These are phyloP conservation scores for Acipenser ruthenus DNA, from an alignment of 2,797 vertebrate genomes.

Conservation along the genomic window DNA sequence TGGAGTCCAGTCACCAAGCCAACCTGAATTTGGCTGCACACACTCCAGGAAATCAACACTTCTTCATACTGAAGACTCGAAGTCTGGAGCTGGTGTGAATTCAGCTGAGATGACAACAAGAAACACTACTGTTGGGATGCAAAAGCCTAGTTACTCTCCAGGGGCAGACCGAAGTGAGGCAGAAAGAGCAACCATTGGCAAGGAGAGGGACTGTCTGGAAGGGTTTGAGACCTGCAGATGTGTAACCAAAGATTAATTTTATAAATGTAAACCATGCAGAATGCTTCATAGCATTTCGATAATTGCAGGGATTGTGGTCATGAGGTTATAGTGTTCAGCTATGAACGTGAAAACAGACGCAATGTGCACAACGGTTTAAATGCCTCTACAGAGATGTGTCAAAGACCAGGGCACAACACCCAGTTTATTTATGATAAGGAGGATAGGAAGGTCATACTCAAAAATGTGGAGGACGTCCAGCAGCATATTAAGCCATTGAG, in stretches of 20 bases:
- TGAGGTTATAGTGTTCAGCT: not conserved
- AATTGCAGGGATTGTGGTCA: not conserved
- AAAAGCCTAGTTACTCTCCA: not conserved
- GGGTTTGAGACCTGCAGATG: not conserved
- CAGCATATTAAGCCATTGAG: conserved; percentile 24
- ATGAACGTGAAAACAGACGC: not conserved
- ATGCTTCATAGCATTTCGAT: conserved; percentile 37
- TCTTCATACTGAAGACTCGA: not conserved
- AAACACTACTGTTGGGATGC: not conserved
- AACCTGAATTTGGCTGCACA: not conserved
- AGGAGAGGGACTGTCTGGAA: not conserved
- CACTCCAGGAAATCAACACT: not conserved
- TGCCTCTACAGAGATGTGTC: not conserved
- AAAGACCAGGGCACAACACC: conserved; percentile 4
- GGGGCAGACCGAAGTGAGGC: not conserved
- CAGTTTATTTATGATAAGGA: conserved; percentile 11
- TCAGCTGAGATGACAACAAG: conserved; percentile 5
- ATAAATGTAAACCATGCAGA: conserved; percentile 41
- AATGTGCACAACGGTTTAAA: conserved; percentile 4
- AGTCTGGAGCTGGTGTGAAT: conserved; percentile 3
- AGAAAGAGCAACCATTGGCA: not conserved
- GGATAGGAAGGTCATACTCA: not conserved
- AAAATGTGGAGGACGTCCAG: not conserved
- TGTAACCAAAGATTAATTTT: not conserved
- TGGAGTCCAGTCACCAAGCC: conserved; percentile 37